These are phyloP conservation scores for Lepidocyrtinus sp. DNA, from an alignment of 2,888 invertebrate genomes.

Conservation along the genomic window DNA sequence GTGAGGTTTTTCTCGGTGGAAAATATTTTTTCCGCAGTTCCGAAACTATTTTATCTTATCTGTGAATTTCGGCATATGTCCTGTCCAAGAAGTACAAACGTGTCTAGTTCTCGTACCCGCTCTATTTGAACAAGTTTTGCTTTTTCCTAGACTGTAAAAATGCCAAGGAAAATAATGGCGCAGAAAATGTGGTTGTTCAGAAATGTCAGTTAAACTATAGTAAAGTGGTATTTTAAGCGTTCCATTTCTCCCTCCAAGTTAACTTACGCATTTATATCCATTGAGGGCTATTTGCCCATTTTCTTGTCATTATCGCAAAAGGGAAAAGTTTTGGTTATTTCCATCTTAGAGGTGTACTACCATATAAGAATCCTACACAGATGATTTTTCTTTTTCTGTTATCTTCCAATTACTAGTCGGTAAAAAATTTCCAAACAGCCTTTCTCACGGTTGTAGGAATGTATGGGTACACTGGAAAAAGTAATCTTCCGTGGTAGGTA, in stretches of 20 bases:
- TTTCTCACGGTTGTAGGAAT: too few relatives aligned
- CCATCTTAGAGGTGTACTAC: too few relatives aligned
- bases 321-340: conserved; percentile 6
- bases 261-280: conserved; percentile 8
- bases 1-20: too few relatives aligned
- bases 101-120: too few relatives aligned
- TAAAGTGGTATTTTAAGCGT: conserved; percentile 8
- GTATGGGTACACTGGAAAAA: too few relatives aligned
- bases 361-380: too few relatives aligned
- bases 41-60: conserved; percentile 32
- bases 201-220: not conserved
- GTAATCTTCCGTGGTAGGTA: too few relatives aligned
- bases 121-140: too few relatives aligned
- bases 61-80: conserved; percentile 43
- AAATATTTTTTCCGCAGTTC: conserved; percentile 14
- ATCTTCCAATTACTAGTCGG: too few relatives aligned
- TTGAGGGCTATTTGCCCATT: not conserved
- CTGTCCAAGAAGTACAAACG: not conserved
- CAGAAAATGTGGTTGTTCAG: conserved; percentile 10
- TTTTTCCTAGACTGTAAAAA: not conserved
- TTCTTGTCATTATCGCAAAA: not conserved
- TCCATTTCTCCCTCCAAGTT: not conserved
- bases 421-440: too few relatives aligned
- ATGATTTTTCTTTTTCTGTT: too few relatives aligned
- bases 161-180: conserved; percentile 10